phyloP scores from a whole-genome alignment of 2,888 invertebrate genomes.

The Panorpa germanica region DNA sequence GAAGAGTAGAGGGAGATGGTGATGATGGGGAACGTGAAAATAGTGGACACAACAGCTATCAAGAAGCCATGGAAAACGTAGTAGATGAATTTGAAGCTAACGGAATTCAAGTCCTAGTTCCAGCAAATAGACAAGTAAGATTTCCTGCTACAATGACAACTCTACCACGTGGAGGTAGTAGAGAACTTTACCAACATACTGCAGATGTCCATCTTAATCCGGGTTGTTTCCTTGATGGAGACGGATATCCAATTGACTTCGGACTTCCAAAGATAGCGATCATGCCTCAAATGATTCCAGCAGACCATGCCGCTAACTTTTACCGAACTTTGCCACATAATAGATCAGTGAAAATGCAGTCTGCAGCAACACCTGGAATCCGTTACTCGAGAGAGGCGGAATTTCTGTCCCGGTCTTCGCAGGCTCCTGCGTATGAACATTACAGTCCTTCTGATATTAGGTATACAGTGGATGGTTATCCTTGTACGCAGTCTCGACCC shows the following conservation, averaged over 20 bases:
- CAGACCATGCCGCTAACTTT: conserved; percentile 28
- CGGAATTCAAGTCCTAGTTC: too few relatives aligned
- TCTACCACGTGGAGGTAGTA: conserved; percentile 27
- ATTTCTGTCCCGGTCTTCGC: conserved; percentile 31
- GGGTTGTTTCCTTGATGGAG: conserved; percentile 55
- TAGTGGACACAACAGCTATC: conserved; percentile 16
- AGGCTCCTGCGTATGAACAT: conserved; percentile 29
- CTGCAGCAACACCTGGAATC: conserved; percentile 31
- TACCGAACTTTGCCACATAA: conserved; percentile 67
- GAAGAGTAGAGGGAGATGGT: conserved; percentile 20
- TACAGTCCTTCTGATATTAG: conserved; percentile 34
- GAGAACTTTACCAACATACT: conserved; percentile 39
- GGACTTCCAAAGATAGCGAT: conserved; percentile 47
- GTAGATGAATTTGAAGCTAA: conserved; percentile 16
- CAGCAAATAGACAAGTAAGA: too few relatives aligned
- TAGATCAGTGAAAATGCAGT: conserved; percentile 31
- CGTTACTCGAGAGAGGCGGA: conserved; percentile 45
- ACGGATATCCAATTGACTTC: conserved; percentile 64
- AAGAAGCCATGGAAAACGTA: conserved; percentile 18
- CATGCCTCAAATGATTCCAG: conserved; percentile 24
- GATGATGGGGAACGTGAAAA: conserved; percentile 23
- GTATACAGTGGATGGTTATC: conserved; percentile 67
- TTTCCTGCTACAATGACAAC: conserved; percentile 32
- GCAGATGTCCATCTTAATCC: conserved; percentile 59
- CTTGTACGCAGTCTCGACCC: conserved; percentile 31